Evolutionary conservation across 2,113 vertebrate species (phyloP).

Genomic region (Machaerirhynchus nigripectus): DNA sequence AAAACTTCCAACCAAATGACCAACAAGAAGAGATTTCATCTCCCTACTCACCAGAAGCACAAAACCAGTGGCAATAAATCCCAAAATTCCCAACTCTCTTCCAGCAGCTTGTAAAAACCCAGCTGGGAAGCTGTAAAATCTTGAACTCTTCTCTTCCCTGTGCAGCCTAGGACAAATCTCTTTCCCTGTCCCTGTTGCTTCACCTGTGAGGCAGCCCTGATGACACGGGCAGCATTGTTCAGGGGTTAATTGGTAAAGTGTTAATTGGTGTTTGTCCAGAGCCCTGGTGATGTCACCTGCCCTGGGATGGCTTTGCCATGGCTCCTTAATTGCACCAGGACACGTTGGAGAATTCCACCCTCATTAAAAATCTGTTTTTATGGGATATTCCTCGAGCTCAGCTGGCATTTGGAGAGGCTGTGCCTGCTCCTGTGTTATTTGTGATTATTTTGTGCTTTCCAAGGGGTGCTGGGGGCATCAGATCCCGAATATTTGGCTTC

Average conservation of each 20-base stretch:
- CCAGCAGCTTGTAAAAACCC: neutral
- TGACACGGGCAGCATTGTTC: neutral
- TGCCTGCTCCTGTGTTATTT: neutral
- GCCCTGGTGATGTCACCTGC: constrained; percentile 11
- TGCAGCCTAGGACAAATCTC: neutral
- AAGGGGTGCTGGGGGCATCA: neutral
- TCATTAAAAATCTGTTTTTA: neutral
- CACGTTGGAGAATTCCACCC: neutral
- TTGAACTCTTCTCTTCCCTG: neutral
- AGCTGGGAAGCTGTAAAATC: neutral
- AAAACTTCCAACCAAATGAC: fast-evolving
- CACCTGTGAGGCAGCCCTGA: neutral
- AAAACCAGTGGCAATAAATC: neutral
- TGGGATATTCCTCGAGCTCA: constrained; percentile 14
- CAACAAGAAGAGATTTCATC: neutral
- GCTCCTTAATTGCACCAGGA: neutral
- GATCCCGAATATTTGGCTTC: neutral
- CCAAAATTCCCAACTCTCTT: neutral
- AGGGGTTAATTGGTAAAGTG: neutral
- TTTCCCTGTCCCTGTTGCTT: neutral
- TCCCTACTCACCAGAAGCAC: neutral
- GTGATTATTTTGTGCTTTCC: neutral
- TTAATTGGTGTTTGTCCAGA: neutral
- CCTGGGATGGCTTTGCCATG: neutral
- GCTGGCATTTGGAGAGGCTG: neutral